Evolutionary conservation across 2,797 vertebrate species (phyloP).

Genomic region (Falco concolor): DNA sequence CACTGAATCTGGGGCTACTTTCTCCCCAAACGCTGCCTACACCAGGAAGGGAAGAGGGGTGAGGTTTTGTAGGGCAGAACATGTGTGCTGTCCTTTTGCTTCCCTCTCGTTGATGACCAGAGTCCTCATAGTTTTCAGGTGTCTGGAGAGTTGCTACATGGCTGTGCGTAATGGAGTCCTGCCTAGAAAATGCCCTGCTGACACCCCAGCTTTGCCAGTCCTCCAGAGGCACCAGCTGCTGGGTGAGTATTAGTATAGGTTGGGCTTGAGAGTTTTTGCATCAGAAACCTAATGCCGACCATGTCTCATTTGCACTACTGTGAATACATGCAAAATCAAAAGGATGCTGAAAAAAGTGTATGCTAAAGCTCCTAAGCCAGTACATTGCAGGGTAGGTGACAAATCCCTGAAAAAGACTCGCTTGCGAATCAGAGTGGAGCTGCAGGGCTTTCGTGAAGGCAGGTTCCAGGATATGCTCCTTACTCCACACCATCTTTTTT

Average conservation of each 20-base stretch:
- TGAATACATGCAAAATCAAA: background rate
- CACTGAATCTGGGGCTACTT: background rate
- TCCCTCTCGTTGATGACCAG: background rate
- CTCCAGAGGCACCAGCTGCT: background rate
- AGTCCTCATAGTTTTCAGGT: background rate
- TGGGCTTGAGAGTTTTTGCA: background rate
- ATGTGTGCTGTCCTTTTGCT: background rate
- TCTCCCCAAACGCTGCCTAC: background rate
- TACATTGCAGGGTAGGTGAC: background rate
- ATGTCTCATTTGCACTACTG: fast-evolving
- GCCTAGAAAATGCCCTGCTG: background rate
- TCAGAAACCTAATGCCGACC: background rate
- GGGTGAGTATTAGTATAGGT: background rate
- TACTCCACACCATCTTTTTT: background rate
- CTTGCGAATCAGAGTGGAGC: background rate
- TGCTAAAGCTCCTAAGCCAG: background rate
- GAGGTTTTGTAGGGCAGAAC: background rate
- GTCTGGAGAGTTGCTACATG: background rate
- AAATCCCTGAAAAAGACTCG: background rate
- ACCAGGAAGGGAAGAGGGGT: too few relatives aligned
- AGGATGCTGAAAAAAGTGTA: background rate
- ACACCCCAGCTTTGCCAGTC: background rate
- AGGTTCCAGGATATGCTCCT: background rate
- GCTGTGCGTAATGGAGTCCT: background rate
- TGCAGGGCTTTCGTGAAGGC: background rate